Evolutionary conservation across 2,888 invertebrate genomes (phyloP).

Genomic region (Hydropsyche betteni): DNA sequence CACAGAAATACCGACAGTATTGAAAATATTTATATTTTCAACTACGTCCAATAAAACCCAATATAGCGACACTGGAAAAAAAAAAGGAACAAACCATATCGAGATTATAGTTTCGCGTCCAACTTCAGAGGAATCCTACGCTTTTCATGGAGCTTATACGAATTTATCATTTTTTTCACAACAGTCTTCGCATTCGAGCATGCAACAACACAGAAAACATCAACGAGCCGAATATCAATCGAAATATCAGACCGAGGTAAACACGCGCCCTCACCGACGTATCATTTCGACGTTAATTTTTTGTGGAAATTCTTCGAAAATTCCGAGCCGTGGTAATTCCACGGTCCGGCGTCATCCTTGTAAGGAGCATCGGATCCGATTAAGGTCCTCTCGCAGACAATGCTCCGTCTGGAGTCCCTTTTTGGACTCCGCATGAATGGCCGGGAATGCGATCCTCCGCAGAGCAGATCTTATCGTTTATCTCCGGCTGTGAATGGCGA

Average conservation of each 20-base stretch:
- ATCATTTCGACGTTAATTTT: constrained; percentile 19
- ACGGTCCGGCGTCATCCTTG: constrained; percentile 22
- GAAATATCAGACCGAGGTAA: constrained; percentile 34
- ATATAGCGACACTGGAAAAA: no score
- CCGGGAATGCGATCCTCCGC: constrained; percentile 33
- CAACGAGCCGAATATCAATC: background rate
- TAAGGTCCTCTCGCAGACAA: constrained; percentile 33
- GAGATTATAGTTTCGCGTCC: no score
- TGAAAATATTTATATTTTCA: no score
- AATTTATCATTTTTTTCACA: no score
- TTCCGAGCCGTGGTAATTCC: constrained; percentile 34
- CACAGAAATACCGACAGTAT: no score
- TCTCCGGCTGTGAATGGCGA: constrained; percentile 29
- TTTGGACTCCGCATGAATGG: constrained; percentile 33
- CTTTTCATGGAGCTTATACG: no score
- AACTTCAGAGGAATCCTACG: no score
- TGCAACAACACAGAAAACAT: background rate
- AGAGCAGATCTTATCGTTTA: constrained; percentile 37
- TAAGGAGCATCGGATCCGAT: constrained; percentile 35
- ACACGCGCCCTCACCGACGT: constrained; percentile 27
- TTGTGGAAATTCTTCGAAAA: constrained; percentile 10
- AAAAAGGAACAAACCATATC: no score
- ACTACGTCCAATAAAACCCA: no score
- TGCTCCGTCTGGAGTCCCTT: constrained; percentile 30
- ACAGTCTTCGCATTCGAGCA: no score